Evolutionary conservation across 2,797 vertebrate genomes (phyloP), one percentile per base, ranked within the genome.

Genomic region (Galaxias olidus): DNA sequence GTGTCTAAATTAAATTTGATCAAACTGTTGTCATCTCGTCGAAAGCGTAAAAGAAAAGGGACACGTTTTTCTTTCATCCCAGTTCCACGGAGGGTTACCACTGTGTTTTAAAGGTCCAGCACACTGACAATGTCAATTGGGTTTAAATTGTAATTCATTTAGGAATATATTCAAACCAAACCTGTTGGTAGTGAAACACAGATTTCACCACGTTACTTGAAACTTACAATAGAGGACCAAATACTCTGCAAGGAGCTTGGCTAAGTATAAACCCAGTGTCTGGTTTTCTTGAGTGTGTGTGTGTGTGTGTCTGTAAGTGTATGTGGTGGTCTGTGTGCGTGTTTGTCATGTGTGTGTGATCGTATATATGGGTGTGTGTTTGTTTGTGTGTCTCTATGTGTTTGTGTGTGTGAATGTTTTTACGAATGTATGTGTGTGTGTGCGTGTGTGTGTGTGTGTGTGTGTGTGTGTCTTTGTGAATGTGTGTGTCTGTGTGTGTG

Each of bases 391-490:
- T 10, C 4, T 18, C n/a, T 20, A 15, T 52, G 50, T 18, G 50
- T 20, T n/a, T 52, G 50, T 20, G 17, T 11, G 10, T 53, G 18
- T 30, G 10, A 57, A 52, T 56, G 48, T 48, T n/a, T n/a, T n/a
- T n/a, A n/a, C n/a, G n/a, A n/a, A 17, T 14, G 50, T 14, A 60
- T 51, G 58, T 59, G 54, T 58, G 63, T 52, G 59, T 59, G 30
- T 30, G 6, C 55, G 8, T 63, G 63, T 61, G 53, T 65, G 69
- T 58, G 65, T 66, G 58, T 61, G 63, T 62, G 9, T 44, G 66
- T 30, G 10, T 40, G n/a, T 51, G 60, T 43, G 66, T 80, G 76
- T 74, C 77, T 84, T 74, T 46, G 48, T 55, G 67, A 58, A 57
- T 74, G 69, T 49, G 47, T 47, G 46, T 47, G 46, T 47, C 10